Base-by-base conservation (phyloP, 2,797 vertebrate genomes). In the Falco rusticolus region DNA sequence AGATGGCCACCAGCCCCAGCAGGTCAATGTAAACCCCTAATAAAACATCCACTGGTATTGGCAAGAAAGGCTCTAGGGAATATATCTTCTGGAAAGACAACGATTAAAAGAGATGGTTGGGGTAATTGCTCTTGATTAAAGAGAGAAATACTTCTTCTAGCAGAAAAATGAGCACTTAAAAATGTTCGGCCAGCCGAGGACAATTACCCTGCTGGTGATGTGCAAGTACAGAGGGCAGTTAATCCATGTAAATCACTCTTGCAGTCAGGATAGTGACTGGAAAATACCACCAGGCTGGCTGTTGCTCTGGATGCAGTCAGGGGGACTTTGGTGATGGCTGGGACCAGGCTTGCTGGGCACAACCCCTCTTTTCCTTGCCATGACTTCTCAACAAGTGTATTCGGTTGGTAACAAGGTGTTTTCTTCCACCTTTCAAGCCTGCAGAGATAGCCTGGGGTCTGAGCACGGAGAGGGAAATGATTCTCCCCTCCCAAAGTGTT, bases 121-220 rank as follows among this genome's bases (percentile, higher is more conserved):
- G 31, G 47, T 84, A 94, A 95, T 72, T 93, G 84, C 5, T 10
- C 78, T 89, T 84, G 89, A 96, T 65, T 91, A 81, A 94, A 89
- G 29, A 53, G 48, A 93, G 26, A 87, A 93, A 93, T 71, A 91
- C 13, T 91, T 92, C 69, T 88, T 95, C 69, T 83, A 92, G 91
- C 72, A 95, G 84, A 95, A 96, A 97, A 97, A 96, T 48, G 39
- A 95, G 57, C 70, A 84, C 88, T 94, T 93, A 82, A 93, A 96
- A 94, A 88, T 84, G 75, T 86, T 89, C 0, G 17, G 31, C 78
- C 81, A 95, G 91, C 76, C 14, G 18, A 95, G 33, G 68, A 91
- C 89, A 95, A 87, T 95, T 84, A 93, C 65, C 34, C 6, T 3
- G 10, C 79, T 39, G 51, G 50, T 81, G 74, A 91, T 56, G 57